Conservation (phyloP, 2,113 vertebrate genomes). For the Centropus bengalensis region DNA sequence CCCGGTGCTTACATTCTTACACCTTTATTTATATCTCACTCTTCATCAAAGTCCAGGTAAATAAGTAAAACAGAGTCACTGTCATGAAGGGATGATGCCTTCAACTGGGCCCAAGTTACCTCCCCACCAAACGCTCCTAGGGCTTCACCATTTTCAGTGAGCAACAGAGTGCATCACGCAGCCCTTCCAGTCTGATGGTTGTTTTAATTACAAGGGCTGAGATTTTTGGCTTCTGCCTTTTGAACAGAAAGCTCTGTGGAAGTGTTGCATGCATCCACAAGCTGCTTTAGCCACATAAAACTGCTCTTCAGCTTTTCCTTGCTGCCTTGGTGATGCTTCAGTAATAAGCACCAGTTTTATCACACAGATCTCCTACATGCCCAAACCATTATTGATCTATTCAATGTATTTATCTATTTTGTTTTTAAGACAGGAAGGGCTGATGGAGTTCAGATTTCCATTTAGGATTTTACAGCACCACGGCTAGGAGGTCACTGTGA, state of each 20-base stretch:
- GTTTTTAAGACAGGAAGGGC: not conserved
- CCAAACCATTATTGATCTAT: not conserved
- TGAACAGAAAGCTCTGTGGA: not conserved
- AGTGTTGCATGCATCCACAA: not conserved
- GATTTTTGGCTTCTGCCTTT: not conserved
- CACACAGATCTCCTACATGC: not conserved
- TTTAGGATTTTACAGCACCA: not conserved
- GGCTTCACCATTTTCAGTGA: not conserved
- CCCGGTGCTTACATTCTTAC: not conserved
- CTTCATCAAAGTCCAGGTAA: not conserved
- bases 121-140: not conserved
- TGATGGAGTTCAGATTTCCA: not conserved
- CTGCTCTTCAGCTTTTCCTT: not conserved
- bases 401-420: not conserved
- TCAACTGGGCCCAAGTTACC: not conserved
- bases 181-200: not conserved
- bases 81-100: not conserved
- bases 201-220: not conserved
- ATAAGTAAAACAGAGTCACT: not conserved
- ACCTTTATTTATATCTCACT: not conserved
- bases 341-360: not conserved
- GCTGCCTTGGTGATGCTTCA: not conserved
- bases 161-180: not conserved
- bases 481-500: not conserved
- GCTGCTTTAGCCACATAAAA: not conserved